phyloP scores from a whole-genome alignment of 1,140 invertebrate genomes.

The Conus ventricosus region DNA sequence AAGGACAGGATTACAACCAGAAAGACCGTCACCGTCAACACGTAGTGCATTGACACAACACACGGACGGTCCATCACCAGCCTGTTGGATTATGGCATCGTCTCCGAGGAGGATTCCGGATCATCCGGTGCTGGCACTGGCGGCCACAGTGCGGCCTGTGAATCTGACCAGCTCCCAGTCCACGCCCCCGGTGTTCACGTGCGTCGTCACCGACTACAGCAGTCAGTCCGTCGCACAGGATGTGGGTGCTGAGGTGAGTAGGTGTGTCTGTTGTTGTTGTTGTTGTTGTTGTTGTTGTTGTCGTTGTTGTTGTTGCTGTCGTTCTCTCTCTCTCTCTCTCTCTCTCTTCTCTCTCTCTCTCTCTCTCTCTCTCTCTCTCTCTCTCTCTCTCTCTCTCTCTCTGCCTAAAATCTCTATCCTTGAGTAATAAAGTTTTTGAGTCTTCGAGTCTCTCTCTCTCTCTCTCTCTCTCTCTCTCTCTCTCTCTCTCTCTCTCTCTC shows the following conservation, averaged over 20 bases:
- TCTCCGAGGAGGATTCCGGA: neutral
- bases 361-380: neutral
- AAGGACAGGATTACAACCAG: too few relatives aligned
- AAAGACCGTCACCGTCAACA: too few relatives aligned
- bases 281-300: neutral
- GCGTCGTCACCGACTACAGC: constrained; percentile 18
- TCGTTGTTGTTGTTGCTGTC: neutral
- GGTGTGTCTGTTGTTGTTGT: neutral
- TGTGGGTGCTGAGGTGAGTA: neutral
- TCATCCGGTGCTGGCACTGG: constrained; percentile 3
- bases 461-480: constrained; percentile 1
- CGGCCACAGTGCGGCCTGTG: neutral
- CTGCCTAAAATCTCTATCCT: too few relatives aligned
- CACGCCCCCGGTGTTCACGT: constrained; percentile 19
- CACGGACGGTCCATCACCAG: too few relatives aligned
- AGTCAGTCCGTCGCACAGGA: neutral
- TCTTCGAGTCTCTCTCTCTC: neutral
- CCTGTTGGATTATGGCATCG: neutral
- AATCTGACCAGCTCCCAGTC: constrained; percentile 7
- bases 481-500: too few relatives aligned
- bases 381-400: neutral
- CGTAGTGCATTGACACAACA: too few relatives aligned
- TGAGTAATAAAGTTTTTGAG: too few relatives aligned
- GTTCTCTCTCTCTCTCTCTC: neutral
- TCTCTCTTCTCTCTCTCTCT: neutral